phyloP scores from a whole-genome alignment of 2,888 invertebrate species.

The Habroteleia sp. region DNA sequence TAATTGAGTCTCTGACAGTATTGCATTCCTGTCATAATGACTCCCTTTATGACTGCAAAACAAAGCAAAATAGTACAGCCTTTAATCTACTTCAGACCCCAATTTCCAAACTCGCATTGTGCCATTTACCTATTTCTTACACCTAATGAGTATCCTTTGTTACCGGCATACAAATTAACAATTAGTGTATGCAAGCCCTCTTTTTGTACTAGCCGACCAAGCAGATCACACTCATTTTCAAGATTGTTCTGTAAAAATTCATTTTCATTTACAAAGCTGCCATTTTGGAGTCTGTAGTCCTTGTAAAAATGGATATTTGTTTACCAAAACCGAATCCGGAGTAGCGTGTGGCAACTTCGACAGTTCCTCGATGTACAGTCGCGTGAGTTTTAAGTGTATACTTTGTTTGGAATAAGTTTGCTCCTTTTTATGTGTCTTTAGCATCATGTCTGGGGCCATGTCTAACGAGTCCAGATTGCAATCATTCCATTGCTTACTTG shows the following conservation, averaged over 20 bases:
- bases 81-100: background rate
- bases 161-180: conserved; percentile 94
- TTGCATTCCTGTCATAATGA: conserved; percentile 84
- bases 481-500: conserved; percentile 71
- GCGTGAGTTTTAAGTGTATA: conserved; percentile 78
- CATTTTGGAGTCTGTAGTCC: too few relatives aligned
- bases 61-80: conserved; percentile 31
- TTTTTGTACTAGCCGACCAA: conserved; percentile 91
- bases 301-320: too few relatives aligned
- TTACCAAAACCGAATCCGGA: conserved; percentile 79
- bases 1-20: conserved; percentile 86
- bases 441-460: conserved; percentile 70
- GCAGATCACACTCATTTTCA: conserved; percentile 82
- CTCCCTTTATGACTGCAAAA: conserved; percentile 77
- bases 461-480: conserved; percentile 68
- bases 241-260: conserved; percentile 75
- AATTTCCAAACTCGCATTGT: background rate
- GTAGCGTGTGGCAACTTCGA: conserved; percentile 79
- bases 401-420: conserved; percentile 76
- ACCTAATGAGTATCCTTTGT: conserved; percentile 93
- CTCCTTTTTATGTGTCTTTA: conserved; percentile 74
- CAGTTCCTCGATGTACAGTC: conserved; percentile 79
- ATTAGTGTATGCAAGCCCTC: conserved; percentile 94
- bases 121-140: conserved; percentile 83
- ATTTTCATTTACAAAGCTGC: background rate